Base-by-base conservation (phyloP, 2,113 vertebrate species). In the Pseudorasbora parva region DNA sequence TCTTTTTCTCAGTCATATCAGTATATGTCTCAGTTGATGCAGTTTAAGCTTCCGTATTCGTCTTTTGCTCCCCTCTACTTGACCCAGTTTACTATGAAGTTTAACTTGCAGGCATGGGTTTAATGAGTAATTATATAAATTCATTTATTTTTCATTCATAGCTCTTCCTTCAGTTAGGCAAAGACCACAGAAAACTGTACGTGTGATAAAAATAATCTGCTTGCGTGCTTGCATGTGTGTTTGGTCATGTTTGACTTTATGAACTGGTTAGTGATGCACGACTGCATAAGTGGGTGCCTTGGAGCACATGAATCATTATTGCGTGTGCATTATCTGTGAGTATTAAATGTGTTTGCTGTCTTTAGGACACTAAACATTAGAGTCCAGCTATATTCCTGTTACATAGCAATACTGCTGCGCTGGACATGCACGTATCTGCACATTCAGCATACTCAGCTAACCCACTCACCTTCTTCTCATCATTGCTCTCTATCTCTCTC, bases 71-170 rank as follows among this genome's bases (percentile, higher is more conserved):
- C 11, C 76, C 54, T 51, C 64, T 81, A 54, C 77, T 66, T 84
- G 87, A 82, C 77, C 78, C 60, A 84, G 33, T 57, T 88, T 71
- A 56, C 54, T 23, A 47, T 75, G 56, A 79, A 59, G 62, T 68
- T 81, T 74, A 72, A 83, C 81, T 62, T 43, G 15, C 62, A 84
- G 71, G 56, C 82, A 83, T 43, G 25, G 82, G 4, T 75, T 82
- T 43, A 71, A 71, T 86, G 72, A 83, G 41, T 72, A 57, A 83
- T 87, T 85, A 83, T 83, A 78, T 87, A 81, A 83, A 84, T 83
- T 57, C 57, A 80, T 83, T 62, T 59, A 74, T 86, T 80, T 80
- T 86, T 83, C 57, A 86, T 83, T 66, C 68, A 83, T 21, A 80
- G 23, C 68, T 80, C 57, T 33, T 83, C 45, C 27, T 47, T 57